phyloP scores from a whole-genome alignment of 1,140 invertebrate genomes.

The Drosophila cardini region DNA sequence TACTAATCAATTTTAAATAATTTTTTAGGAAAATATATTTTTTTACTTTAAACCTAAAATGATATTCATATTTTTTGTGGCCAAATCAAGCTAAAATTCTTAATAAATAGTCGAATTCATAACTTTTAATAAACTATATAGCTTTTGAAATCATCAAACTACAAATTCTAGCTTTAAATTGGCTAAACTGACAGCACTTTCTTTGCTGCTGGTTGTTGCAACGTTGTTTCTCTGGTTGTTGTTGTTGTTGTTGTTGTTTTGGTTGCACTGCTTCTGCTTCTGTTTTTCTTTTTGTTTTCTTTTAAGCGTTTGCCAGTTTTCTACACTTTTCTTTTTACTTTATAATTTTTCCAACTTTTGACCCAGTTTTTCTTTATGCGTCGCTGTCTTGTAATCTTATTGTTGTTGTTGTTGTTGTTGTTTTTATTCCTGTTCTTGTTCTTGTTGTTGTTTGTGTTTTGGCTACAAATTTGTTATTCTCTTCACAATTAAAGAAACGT shows the following conservation, averaged over 20 bases:
- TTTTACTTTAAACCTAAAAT: too few relatives aligned
- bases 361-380: constrained; percentile 66
- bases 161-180: too few relatives aligned
- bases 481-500: constrained; percentile 27
- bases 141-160: too few relatives aligned
- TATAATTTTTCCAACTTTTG: constrained; percentile 81
- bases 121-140: too few relatives aligned
- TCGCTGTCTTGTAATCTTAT: constrained; percentile 10
- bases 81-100: too few relatives aligned
- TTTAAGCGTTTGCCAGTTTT: constrained; percentile 61
- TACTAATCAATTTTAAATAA: too few relatives aligned
- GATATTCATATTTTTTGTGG: too few relatives aligned
- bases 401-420: constrained; percentile 33
- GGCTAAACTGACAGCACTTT: too few relatives aligned
- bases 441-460: constrained; percentile 20
- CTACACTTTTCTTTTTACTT: constrained; percentile 74
- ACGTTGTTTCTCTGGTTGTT: constrained; percentile 38
- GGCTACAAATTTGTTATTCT: constrained; percentile 17
- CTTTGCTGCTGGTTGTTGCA: neutral
- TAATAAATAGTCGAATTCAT: too few relatives aligned
- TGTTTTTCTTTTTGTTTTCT: constrained; percentile 53
- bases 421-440: neutral
- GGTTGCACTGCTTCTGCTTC: constrained; percentile 30
- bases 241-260: neutral
- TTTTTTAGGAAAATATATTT: too few relatives aligned